Evolutionary conservation across 2,113 vertebrate species (phyloP), one percentile per base, ranked within the genome.

Genomic region (Ia io): DNA sequence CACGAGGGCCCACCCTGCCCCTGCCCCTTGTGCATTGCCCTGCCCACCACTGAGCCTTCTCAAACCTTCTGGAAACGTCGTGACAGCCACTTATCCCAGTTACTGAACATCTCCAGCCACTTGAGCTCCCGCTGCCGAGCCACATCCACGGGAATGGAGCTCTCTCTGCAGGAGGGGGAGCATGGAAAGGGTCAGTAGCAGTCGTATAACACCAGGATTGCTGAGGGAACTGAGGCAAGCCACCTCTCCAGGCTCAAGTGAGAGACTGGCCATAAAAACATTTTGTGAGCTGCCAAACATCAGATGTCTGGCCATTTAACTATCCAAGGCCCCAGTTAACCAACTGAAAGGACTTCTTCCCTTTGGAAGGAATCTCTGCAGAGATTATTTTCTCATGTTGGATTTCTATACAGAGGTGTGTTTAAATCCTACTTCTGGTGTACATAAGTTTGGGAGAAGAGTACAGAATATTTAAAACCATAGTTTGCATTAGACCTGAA

Each of bases 51-150:
- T 69, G 74, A 88, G 88, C 88, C 91, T 93, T 91, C 49, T 40
- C 98, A 97, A 98, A 99, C 99, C 99, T 99, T 99, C 93, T 99
- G 99, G 97, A 99, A 99, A 88, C 99, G 98, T 78, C 99, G 98
- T 44, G 98, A 98, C 63, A 99, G 80, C 99, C 99, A 99, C 88
- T 99, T 99, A 97, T 99, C 99, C 99, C 99, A 99, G 97, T 98
- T 97, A 95, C 84, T 96, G 98, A 99, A 99, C 99, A 99, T 99
- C 37, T 99, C 99, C 63, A 99, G 96, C 99, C 99, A 99, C 87
- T 99, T 99, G 96, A 99, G 98, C 97, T 99, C 99, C 93, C 99
- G 98, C 98, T 99, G 99, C 13, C 99, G 97, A 51, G 99, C 98
- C 93, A 99, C 99, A 61, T 99, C 99, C 93, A 99, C 98, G 9